Base-by-base conservation (phyloP, 2,113 vertebrate genomes). In the Plecotus auritus region DNA sequence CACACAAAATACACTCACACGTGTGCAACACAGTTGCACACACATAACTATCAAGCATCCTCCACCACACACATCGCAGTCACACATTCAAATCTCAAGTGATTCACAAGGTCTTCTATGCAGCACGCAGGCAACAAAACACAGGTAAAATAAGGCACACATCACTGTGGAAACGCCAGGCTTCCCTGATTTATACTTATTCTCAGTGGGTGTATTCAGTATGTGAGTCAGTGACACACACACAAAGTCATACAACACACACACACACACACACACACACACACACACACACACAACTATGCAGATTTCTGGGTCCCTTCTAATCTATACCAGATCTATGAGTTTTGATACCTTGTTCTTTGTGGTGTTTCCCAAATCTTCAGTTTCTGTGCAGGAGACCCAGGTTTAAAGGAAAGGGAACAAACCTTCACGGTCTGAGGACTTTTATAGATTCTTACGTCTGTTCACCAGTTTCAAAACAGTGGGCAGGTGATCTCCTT, bases 351-450 rank as follows among this genome's bases (percentile, higher is more conserved):
- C 51, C 22, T 83, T 73, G 23, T 59, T 17, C 51, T 83, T 61
- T 2, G 1, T 82, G 69, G 37, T 72, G 67, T 72, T 30, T 61
- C 32, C 51, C 35, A 32, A 72, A 61, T 73, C 66, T 32, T 72
- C 78, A 47, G 40, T 83, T 83, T 61, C 51, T 56, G 2, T 23
- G 14, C 14, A 7, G 54, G 69, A 61, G 16, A 37, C 22, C 2
- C 51, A 61, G 77, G 9, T 37, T 22, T 54, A 42, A 61, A 72
- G n/a, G 66, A 13, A 26, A 82, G 23, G 70, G 14, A 82, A 6
- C 9, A 82, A 45, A 37, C 7, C 14, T 45, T 3, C 0, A 14
- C 59, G 32, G 9, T 37, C 49, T 0, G 3, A 61, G 40, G 30
- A 72, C 37, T 9, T 9, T 32, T 72, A 67, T 49, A n/a, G 13